Conservation (phyloP, 2,888 invertebrate genomes). For the Automeris io region DNA sequence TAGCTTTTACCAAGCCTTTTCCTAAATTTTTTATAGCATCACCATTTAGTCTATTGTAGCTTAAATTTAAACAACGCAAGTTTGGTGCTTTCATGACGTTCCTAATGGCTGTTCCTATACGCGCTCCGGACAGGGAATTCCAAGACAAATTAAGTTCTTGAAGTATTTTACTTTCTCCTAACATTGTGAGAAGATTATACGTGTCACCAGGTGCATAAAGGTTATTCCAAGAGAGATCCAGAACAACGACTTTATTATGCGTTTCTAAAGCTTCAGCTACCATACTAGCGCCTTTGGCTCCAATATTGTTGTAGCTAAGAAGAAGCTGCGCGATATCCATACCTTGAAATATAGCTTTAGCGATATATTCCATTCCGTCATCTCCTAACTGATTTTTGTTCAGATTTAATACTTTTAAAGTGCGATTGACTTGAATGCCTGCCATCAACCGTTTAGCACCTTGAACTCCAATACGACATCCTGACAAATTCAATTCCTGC, state of each 20-base stretch:
- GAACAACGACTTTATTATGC: constrained; percentile 34
- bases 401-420: constrained; percentile 35
- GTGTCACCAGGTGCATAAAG: constrained; percentile 30
- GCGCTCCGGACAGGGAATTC: constrained; percentile 36
- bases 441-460: constrained; percentile 32
- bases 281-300: constrained; percentile 27
- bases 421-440: constrained; percentile 29
- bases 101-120: constrained; percentile 33
- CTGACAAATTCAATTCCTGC: constrained; percentile 41
- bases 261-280: constrained; percentile 41
- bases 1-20: constrained; percentile 26
- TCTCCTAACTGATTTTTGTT: constrained; percentile 42
- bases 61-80: constrained; percentile 35
- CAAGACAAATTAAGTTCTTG: constrained; percentile 46
- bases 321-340: constrained; percentile 33
- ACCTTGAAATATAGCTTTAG: constrained; percentile 30
- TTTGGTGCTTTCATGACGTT: constrained; percentile 27
- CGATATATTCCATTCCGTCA: constrained; percentile 31
- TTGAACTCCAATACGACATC: constrained; percentile 46
- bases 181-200: constrained; percentile 24
- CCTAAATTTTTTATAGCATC: constrained; percentile 29
- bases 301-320: constrained; percentile 44
- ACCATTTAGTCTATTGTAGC: constrained; percentile 40
- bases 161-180: constrained; percentile 35
- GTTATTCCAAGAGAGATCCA: constrained; percentile 55